Conservation (phyloP, 2,888 invertebrate species). For the Aleiodes leptofemur region DNA sequence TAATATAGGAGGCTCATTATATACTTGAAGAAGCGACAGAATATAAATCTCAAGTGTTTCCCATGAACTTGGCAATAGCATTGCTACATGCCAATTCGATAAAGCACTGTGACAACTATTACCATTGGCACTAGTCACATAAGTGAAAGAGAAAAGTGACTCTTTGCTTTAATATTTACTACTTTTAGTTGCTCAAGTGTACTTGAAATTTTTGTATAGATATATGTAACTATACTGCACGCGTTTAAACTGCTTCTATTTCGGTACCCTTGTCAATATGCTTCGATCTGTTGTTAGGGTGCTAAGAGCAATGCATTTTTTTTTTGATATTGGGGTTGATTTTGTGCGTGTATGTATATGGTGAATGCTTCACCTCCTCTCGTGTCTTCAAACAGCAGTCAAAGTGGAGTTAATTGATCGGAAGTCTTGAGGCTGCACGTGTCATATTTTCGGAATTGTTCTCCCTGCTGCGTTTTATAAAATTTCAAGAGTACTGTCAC, state of each 20-base stretch:
- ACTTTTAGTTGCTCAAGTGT: constrained; percentile 51
- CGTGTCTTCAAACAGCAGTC: constrained; percentile 58
- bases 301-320: constrained; percentile 18
- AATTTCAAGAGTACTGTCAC: constrained; percentile 54
- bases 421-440: constrained; percentile 75
- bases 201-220: constrained; percentile 43
- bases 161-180: constrained; percentile 53
- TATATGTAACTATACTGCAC: constrained; percentile 60
- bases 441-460: constrained; percentile 64
- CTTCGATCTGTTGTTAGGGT: constrained; percentile 65
- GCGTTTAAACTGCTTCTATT: constrained; percentile 64
- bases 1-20: constrained; percentile 41
- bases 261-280: constrained; percentile 68
- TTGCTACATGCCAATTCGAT: constrained; percentile 47
- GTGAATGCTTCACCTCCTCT: constrained; percentile 7
- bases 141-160: constrained; percentile 39
- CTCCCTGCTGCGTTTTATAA: constrained; percentile 47
- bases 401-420: constrained; percentile 74
- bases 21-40: constrained; percentile 26
- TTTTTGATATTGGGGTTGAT: constrained; percentile 27
- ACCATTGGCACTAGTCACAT: constrained; percentile 42
- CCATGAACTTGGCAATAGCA: constrained; percentile 68
- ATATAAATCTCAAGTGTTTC: constrained; percentile 67
- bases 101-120: constrained; percentile 56
- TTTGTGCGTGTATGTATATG: neutral